These are phyloP conservation scores for Electrophaes corylata DNA, from an alignment of 2,888 invertebrate species.

Conservation along the genomic window DNA sequence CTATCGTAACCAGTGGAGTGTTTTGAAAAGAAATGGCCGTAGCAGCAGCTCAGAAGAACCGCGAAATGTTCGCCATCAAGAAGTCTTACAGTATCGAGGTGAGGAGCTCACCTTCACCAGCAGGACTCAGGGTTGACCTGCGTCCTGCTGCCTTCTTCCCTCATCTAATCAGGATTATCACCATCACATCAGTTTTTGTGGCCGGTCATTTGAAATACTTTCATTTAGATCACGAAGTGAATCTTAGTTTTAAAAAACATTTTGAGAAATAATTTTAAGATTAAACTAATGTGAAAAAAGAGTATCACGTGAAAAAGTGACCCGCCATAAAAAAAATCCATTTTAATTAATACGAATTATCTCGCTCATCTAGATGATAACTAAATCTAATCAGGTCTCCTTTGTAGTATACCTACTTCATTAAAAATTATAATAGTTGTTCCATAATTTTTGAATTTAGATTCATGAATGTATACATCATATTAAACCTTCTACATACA, in stretches of 20 bases:
- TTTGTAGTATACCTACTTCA: not conserved
- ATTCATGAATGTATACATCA: no score
- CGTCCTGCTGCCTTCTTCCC: conserved; percentile 41
- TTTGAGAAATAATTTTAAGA: no score
- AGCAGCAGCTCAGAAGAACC: conserved; percentile 96
- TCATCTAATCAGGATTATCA: conserved; percentile 41
- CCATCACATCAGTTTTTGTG: conserved; percentile 38
- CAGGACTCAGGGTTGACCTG: conserved; percentile 38
- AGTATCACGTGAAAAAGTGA: conserved; percentile 24
- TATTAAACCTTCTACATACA: no score
- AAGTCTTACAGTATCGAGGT: conserved; percentile 99
- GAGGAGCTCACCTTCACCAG: conserved; percentile 72
- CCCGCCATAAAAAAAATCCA: conserved; percentile 34
- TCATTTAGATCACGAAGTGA: conserved; percentile 19
- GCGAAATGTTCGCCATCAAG: conserved; percentile 98
- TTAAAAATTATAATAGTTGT: not conserved
- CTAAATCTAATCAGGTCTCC: not conserved
- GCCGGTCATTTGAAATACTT: conserved; percentile 40
- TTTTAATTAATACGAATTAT: not conserved
- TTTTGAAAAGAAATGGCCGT: conserved; percentile 89
- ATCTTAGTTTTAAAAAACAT: conserved; percentile 1
- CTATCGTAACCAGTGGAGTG: conserved; percentile 78
- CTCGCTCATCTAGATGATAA: not conserved
- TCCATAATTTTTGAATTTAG: no score
- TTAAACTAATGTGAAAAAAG: no score